Evolutionary conservation across 2,797 vertebrate genomes (phyloP).

Genomic region (Tenualosa ilisha): DNA sequence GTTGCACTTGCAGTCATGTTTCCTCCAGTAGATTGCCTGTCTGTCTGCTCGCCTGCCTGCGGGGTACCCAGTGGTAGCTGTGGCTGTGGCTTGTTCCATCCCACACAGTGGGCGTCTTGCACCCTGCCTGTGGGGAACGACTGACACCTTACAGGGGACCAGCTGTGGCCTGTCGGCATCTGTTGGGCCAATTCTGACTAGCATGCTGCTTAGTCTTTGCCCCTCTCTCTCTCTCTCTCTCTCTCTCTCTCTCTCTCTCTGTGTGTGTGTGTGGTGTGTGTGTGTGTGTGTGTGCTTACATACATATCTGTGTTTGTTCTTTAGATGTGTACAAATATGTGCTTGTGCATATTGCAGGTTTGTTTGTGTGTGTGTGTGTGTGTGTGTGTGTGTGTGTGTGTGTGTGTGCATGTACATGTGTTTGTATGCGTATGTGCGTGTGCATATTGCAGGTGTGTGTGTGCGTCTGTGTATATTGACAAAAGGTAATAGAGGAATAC

Average conservation of each 20-base stretch:
- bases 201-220: background rate
- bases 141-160: background rate
- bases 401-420: no score
- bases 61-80: background rate
- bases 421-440: background rate
- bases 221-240: no score
- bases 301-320: no score
- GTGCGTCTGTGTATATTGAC: no score
- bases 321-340: no score
- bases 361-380: no score
- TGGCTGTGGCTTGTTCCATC: background rate
- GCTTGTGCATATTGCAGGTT: no score
- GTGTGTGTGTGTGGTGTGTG: slow-evolving; percentile 5
- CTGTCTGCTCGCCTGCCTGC: no score
- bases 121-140: background rate
- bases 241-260: no score
- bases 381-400: no score
- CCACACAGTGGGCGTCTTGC: background rate
- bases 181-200: background rate
- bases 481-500: background rate
- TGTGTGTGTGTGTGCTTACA: background rate
- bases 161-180: background rate
- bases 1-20: background rate
- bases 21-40: background rate
- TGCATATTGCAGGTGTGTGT: no score